Base-by-base conservation (phyloP, 2,888 invertebrate genomes). In the Phyllotreta striolata region DNA sequence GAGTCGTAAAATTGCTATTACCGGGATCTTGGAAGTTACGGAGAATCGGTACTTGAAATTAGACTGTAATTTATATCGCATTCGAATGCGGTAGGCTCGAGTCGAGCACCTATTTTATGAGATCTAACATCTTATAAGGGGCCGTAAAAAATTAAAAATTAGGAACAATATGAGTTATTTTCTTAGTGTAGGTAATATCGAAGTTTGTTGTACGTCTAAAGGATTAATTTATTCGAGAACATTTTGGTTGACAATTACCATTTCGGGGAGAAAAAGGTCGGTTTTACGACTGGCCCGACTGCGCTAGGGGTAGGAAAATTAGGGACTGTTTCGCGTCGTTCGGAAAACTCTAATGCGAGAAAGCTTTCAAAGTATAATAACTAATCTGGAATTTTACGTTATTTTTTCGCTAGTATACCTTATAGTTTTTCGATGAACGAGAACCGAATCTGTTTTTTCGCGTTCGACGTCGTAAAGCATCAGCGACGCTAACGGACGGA, bases 331-430 rank as follows among this genome's bases (percentile, higher is more conserved):
- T 51, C 37, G 51, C 40, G 58, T 46, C 49, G 40, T 58, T 58
- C 41, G 49, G 41, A 55, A n/a, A 59, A 52, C 38, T 41, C 37
- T 59, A 59, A 59, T 59, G 59, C 51, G 35, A 35, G 43, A 59
- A 59, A 59, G 59, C 59, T 59, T 59, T 59, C 14, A 52, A 51
- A 59, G 59, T 59, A 39, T 51, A 37, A 52, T 59, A 51, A 59
- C 59, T 51, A 43, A 58, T 34, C 49, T 35, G 38, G 49, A 51
- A 35, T 8, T 47, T 14, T 47, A 12, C 13, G 37, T 8, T 38
- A 39, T 39, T 44, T 47, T 14, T 49, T 38, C 9, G 9, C 14
- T 39, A 34, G 55, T 13, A 14, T 55, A 41, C 55, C 12, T 47
- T 49, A 49, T 49, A 58, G 58, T 39, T 58, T 49, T 12, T 47